Base-by-base conservation (phyloP, 2,888 invertebrate species). In the Ligdia adustata region DNA sequence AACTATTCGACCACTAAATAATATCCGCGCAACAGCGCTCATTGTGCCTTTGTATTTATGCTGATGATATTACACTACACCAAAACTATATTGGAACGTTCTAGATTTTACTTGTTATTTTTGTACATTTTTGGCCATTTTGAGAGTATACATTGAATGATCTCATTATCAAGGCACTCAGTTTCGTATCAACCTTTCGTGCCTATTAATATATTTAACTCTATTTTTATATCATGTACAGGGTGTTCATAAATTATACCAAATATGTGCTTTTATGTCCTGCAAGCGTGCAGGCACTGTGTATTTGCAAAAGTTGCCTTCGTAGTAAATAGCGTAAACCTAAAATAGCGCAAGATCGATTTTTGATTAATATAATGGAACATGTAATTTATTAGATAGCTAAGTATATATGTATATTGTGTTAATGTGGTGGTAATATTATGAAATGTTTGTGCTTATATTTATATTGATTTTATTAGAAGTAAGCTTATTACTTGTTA, bases 211-310 rank as follows among this genome's bases (percentile, higher is more conserved):
- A 38, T 43, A 47, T 70, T 66, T 71, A 72, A 75, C 75, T 82
- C 73, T 87, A 87, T 87, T 88, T 88, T 87, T 82, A 80, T 89
- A 86, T 75, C 62, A 72, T 88, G 87, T 88, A 89, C 89, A 90
- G 89, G 88, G 88, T 89, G 88, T 84, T 80, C 68, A 75, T 75
- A 68, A 76, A 82, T 81, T 82, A 88, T 84, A 89, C 88, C 88
- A 89, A 90, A 89, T 79, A 55, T 80, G 81, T 85, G 88, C 88
- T 88, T 90, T 87, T 87, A 86, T 76, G 80, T 81, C 73, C 72
- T 69, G 72, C 71, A 68, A 69, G 62, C 56, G 63, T 41, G 60
- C 53, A 48, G 57, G 49, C 42, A 44, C 43, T 61, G 69, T 78
- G 68, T 73, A 67, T 75, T 76, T 76, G 80, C 75, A 81, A 79